These are phyloP conservation scores for Malaclemys terrapin DNA, from an alignment of 2,113 vertebrate genomes.

Conservation along the genomic window DNA sequence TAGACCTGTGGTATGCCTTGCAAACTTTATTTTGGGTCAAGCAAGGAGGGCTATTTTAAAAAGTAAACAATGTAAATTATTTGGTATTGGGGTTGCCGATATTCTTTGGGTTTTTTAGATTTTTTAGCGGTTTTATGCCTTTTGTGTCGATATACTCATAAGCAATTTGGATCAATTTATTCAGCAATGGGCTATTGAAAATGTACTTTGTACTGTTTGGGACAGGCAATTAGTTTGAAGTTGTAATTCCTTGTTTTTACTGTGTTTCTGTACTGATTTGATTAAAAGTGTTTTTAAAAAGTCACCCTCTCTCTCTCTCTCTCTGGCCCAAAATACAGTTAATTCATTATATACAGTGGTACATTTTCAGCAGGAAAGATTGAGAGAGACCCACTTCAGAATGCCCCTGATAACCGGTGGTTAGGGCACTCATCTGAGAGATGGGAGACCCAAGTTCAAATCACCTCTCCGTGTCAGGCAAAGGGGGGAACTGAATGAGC, in stretches of 20 bases:
- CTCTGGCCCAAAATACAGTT: background rate
- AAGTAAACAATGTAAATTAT: background rate
- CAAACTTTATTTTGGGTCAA: background rate
- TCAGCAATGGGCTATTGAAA: background rate
- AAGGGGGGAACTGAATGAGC: background rate
- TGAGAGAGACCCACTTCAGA: background rate
- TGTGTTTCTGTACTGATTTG: background rate
- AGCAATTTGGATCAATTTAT: background rate
- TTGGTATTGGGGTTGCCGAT: background rate
- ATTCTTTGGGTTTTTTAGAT: background rate
- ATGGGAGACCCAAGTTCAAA: background rate
- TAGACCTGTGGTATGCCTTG: background rate
- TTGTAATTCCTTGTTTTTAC: background rate
- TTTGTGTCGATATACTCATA: background rate
- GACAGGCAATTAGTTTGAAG: background rate
- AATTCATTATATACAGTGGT: background rate
- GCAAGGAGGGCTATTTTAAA: background rate
- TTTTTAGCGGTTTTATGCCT: background rate
- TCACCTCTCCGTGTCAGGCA: background rate
- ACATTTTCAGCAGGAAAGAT: background rate
- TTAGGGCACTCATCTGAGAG: background rate
- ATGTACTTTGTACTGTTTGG: background rate
- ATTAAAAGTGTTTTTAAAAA: background rate
- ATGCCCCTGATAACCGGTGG: background rate
- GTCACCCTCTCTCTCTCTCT: no score